These are phyloP conservation scores for Melipona quadrifasciata DNA, from an alignment of 1,140 invertebrate genomes.

Conservation along the genomic window DNA sequence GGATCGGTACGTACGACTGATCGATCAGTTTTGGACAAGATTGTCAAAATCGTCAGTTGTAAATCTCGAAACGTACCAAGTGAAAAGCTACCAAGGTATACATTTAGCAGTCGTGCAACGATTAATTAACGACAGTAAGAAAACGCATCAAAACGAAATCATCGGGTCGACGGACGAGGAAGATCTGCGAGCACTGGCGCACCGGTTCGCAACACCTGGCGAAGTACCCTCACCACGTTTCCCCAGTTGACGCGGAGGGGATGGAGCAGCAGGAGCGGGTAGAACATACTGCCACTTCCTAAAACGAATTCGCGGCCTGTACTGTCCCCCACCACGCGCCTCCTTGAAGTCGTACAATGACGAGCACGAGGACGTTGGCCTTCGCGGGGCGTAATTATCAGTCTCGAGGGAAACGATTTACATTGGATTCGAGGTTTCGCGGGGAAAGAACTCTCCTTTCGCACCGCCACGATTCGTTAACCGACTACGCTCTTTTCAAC, in stretches of 20 bases:
- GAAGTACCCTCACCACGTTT: slow-evolving; percentile 16
- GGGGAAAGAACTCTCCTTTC: slow-evolving; percentile 7
- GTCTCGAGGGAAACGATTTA: slow-evolving; percentile 47
- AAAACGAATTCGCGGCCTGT: slow-evolving; percentile 56
- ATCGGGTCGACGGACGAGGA: slow-evolving; percentile 49
- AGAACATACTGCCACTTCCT: slow-evolving; percentile 58
- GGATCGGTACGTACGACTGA: too few species aligned
- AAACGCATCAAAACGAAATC: slow-evolving; percentile 26
- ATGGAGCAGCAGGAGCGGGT: slow-evolving; percentile 42
- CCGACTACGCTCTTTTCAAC: too few species aligned
- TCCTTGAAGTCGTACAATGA: slow-evolving; percentile 50
- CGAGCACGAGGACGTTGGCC: slow-evolving; percentile 55
- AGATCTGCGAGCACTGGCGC: slow-evolving; percentile 59
- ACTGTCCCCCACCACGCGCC: slow-evolving; percentile 39
- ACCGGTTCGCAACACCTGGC: slow-evolving; percentile 62
- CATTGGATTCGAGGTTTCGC: slow-evolving; percentile 26
- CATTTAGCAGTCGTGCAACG: too few species aligned
- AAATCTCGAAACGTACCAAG: not conserved
- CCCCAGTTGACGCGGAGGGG: slow-evolving; percentile 51
- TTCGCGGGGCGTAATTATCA: slow-evolving; percentile 47
- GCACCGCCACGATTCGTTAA: not conserved
- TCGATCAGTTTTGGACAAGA: not conserved
- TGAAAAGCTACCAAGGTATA: not conserved
- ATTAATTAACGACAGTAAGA: not conserved
- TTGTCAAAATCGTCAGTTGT: not conserved